phyloP scores from a whole-genome alignment of 2,113 vertebrate species.

The Suricata suricatta region DNA sequence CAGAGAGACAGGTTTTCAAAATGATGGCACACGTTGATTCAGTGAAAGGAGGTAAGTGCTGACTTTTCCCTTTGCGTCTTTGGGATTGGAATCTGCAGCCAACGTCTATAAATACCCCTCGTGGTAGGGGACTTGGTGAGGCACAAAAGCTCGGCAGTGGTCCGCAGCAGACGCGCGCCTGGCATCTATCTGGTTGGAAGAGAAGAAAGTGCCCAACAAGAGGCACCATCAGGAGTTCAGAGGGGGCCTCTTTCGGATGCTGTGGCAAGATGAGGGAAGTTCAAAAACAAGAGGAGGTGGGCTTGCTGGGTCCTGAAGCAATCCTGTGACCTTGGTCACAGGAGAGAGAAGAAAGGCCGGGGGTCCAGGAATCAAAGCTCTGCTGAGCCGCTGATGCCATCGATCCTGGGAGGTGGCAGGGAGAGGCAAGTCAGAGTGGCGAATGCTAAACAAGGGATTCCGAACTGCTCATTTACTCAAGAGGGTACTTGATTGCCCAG shows the following conservation, averaged over 20 bases:
- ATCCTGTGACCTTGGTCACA: not conserved
- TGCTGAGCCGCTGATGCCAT: not conserved
- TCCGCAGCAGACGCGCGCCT: not conserved
- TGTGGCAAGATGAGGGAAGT: not conserved
- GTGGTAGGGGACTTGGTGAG: too few relatives aligned
- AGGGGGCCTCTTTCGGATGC: not conserved
- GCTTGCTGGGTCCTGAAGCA: not conserved
- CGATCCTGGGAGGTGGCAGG: not conserved
- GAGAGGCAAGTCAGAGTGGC: not conserved
- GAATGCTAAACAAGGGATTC: not conserved
- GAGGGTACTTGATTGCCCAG: not conserved
- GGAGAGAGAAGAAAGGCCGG: not conserved
- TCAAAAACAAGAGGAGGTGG: not conserved
- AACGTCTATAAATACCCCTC: not conserved
- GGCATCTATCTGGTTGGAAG: fast-evolving
- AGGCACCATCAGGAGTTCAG: not conserved
- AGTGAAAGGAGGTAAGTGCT: not conserved
- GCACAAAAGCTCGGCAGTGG: not conserved
- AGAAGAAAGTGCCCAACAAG: not conserved
- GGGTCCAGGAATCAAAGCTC: not conserved
- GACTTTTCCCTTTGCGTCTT: not conserved
- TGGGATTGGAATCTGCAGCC: too few relatives aligned
- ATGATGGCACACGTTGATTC: not conserved
- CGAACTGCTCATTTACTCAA: not conserved
- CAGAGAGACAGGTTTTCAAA: not conserved